phyloP scores from a whole-genome alignment of 2,888 invertebrate genomes.

The Pantelozetes paolii region DNA sequence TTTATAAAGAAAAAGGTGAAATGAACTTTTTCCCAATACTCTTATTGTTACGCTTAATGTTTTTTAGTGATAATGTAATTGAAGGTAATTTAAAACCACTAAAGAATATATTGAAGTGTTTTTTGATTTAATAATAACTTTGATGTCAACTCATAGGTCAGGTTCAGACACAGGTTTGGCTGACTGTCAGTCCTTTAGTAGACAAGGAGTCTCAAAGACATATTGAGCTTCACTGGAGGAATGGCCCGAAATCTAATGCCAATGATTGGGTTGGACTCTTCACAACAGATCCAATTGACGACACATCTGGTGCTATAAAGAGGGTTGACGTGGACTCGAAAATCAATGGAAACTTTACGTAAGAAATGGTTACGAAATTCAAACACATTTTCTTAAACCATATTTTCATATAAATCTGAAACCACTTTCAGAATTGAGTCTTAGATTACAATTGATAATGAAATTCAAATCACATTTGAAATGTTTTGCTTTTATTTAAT shows the following conservation, averaged over 20 bases:
- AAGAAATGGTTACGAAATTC: too few relatives aligned
- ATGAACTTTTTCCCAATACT: slow-evolving; percentile 18
- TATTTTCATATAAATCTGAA: too few relatives aligned
- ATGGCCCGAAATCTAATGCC: slow-evolving; percentile 44
- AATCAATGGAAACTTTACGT: slow-evolving; percentile 46
- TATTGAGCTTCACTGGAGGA: slow-evolving; percentile 47
- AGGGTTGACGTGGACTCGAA: slow-evolving; percentile 42
- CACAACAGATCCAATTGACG: slow-evolving; percentile 50
- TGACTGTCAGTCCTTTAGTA: slow-evolving; percentile 49
- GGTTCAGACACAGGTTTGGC: slow-evolving; percentile 45
- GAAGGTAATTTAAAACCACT: not conserved
- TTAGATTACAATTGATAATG: too few relatives aligned
- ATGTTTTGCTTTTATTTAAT: too few relatives aligned
- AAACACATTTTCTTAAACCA: too few relatives aligned
- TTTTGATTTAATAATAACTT: not conserved
- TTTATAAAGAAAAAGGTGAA: not conserved
- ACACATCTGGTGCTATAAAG: slow-evolving; percentile 44
- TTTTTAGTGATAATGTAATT: not conserved
- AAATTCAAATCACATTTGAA: too few relatives aligned
- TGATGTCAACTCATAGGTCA: slow-evolving; percentile 3
- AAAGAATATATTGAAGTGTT: not conserved
- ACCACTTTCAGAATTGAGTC: too few relatives aligned
- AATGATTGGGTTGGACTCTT: slow-evolving; percentile 51
- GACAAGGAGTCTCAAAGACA: slow-evolving; percentile 44
- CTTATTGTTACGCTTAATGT: not conserved